Conservation (phyloP, 2,797 vertebrate species). For the Mastacembelus armatus region DNA sequence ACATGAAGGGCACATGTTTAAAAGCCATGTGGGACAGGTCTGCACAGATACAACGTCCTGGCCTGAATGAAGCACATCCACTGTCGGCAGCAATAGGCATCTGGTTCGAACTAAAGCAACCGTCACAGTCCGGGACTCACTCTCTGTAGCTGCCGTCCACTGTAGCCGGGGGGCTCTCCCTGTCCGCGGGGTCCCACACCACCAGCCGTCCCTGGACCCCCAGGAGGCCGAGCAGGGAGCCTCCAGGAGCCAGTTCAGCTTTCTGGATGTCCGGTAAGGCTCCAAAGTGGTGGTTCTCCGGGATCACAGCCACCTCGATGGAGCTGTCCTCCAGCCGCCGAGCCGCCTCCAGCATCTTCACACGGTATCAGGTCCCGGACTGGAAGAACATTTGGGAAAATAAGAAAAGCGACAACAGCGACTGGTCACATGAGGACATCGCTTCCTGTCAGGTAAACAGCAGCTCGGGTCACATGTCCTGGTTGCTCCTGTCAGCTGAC, state of each 20-base stretch:
- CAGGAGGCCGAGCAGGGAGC: slow-evolving; percentile 73
- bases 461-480: slow-evolving; percentile 46
- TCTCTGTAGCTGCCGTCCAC: slow-evolving; percentile 67
- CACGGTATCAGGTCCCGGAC: too few species aligned
- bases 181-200: slow-evolving; percentile 70
- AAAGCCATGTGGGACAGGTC: too few species aligned
- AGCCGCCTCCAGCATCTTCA: slow-evolving; percentile 46
- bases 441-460: slow-evolving; percentile 34
- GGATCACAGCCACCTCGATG: slow-evolving; percentile 76
- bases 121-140: too few species aligned
- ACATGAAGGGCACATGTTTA: too few species aligned
- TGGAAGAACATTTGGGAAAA: slow-evolving; percentile 3
- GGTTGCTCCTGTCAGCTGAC: slow-evolving; percentile 52
- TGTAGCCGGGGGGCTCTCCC: slow-evolving; percentile 23
- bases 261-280: slow-evolving; percentile 46
- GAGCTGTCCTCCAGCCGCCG: slow-evolving; percentile 15
- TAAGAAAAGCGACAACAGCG: neutral
- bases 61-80: too few species aligned
- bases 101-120: too few species aligned
- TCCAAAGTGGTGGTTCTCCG: slow-evolving; percentile 54
- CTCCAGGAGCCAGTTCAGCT: slow-evolving; percentile 62
- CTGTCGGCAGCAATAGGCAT: too few species aligned
- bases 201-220: slow-evolving; percentile 44
- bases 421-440: neutral
- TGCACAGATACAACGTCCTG: too few species aligned